Base-by-base conservation (phyloP, 1,140 invertebrate genomes). In the Drosophila lowei region DNA sequence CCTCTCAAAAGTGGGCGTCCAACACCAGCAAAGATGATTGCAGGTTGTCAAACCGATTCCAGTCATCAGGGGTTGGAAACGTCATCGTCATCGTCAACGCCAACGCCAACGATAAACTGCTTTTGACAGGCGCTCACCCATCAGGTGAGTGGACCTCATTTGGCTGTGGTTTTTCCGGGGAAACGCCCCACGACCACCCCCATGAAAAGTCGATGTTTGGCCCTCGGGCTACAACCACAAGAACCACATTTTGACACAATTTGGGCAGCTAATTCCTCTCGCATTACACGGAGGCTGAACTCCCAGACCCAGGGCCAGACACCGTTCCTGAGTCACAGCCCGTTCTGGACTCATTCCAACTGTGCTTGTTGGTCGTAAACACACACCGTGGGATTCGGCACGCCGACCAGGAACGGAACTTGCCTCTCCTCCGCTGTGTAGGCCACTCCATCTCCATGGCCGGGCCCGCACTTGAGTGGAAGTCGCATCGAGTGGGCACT, bases 361-460 rank as follows among this genome's bases (percentile, higher is more conserved):
- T 86, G 81, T 86, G 81, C 77, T 85, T 85, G 81, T 84, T 83
- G 81, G 77, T 88, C 81, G 81, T 86, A 86, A 86, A 86, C 81
- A 86, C 72, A 85, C 81, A 86, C 81, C 81, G 81, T 86, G 81
- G 81, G 81, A 86, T 81, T 86, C 81, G 78, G 72, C 72, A 75
- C 72, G 68, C 47, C 59, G 56, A 42, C 13, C 68, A 13, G 46
- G 50, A 67, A 74, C 54, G n/a, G 57, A 71, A 52, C 54, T 60
- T 55, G 60, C 65, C 66, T 71, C 62, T 67, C 43, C 64, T 28
- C 41, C 48, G 15, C 16, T 47, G 16, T 30, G 30, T 25, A 38
- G 16, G n/a, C 47, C 30, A 49, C 49, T 52, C 49, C 49, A 52
- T 34, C 49, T 52, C 49, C 28, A 52, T 34, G n/a, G 21, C 34